phyloP scores from a whole-genome alignment of 2,888 invertebrate genomes.

The Fragum whitleyi region DNA sequence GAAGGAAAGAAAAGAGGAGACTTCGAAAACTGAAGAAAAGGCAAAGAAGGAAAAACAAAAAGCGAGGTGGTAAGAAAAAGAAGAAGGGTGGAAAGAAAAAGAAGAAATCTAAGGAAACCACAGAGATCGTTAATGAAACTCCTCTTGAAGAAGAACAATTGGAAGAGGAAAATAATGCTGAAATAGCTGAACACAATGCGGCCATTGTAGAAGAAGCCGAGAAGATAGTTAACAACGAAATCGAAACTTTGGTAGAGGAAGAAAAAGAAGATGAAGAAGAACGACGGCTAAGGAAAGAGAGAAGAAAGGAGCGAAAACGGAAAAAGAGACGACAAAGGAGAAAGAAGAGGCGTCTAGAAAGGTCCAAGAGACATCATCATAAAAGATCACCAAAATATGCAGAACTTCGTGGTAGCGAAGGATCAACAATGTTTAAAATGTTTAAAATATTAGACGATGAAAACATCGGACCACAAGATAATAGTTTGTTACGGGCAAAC shows the following conservation, averaged over 20 bases:
- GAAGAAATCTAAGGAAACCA: conserved; percentile 25
- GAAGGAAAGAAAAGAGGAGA: conserved; percentile 57
- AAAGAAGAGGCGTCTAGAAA: conserved; percentile 34
- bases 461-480: conserved; percentile 13
- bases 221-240: conserved; percentile 35
- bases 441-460: conserved; percentile 39
- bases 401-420: conserved; percentile 8
- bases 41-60: conserved; percentile 50
- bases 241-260: conserved; percentile 31
- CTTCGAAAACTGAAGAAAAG: conserved; percentile 41
- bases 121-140: conserved; percentile 22
- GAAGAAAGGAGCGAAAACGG: conserved; percentile 28
- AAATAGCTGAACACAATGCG: conserved; percentile 21
- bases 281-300: conserved; percentile 10
- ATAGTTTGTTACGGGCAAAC: conserved; percentile 7
- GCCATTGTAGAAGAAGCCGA: conserved; percentile 26
- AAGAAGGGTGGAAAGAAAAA: conserved; percentile 53
- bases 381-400: conserved; percentile 25
- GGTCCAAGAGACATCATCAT: conserved; percentile 30
- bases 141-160: not conserved
- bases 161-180: conserved; percentile 17
- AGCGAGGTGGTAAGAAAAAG: conserved; percentile 50
- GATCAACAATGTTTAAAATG: conserved; percentile 16
- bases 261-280: conserved; percentile 18
- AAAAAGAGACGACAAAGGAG: conserved; percentile 36